Conservation (phyloP, 2,797 vertebrate species). For the Tamandua tetradactyla region DNA sequence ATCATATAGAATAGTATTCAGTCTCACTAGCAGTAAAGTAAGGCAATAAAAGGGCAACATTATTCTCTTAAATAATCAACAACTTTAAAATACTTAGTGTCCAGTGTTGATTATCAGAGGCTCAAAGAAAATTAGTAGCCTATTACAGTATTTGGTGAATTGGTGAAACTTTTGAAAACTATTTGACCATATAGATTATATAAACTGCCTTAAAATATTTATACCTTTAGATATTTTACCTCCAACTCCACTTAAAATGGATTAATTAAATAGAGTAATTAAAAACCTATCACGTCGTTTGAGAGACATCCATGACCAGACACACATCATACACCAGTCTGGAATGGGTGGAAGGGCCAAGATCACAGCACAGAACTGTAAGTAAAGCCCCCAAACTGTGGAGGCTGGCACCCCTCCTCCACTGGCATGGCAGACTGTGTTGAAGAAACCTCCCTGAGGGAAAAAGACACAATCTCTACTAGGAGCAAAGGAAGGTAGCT, state of each 20-base stretch:
- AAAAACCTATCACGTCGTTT: not conserved
- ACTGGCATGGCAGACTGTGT: too few species aligned
- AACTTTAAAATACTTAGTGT: constrained; percentile 28
- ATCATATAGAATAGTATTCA: not conserved
- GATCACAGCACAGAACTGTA: too few species aligned
- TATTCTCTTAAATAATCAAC: not conserved
- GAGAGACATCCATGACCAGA: too few species aligned
- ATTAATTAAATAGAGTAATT: not conserved
- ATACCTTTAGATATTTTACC: not conserved
- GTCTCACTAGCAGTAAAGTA: not conserved
- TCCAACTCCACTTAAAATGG: not conserved
- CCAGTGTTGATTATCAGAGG: not conserved
- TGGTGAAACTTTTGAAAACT: not conserved
- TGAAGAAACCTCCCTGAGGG: too few species aligned
- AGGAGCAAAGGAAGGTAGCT: too few species aligned
- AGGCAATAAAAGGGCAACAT: not conserved
- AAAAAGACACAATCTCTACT: too few species aligned
- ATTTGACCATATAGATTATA: not conserved
- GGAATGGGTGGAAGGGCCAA: too few species aligned
- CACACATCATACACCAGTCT: too few species aligned
- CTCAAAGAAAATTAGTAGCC: not conserved
- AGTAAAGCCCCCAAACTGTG: too few species aligned
- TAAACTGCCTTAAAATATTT: not conserved
- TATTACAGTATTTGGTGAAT: not conserved
- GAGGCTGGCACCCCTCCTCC: too few species aligned